Evolutionary conservation across 2,113 vertebrate species (phyloP).

Genomic region (Brevimyrus niger): DNA sequence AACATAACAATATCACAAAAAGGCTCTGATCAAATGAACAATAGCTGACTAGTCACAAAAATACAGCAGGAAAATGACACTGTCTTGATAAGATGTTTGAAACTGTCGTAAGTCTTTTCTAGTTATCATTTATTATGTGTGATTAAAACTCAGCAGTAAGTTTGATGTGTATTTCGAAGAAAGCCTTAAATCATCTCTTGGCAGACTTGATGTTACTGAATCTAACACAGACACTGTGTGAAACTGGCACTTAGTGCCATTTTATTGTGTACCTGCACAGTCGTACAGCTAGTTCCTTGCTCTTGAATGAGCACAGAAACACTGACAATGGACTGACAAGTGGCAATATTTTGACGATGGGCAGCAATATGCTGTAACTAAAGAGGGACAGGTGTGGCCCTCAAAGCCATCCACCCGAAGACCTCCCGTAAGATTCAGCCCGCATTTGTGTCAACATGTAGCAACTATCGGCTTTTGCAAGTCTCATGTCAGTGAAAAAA

Average conservation of each 20-base stretch:
- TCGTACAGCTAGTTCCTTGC: neutral
- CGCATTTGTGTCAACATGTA: neutral
- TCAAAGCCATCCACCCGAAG: neutral
- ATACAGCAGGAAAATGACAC: neutral
- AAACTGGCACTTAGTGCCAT: neutral
- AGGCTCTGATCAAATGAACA: neutral
- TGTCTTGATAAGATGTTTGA: neutral
- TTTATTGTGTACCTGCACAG: neutral
- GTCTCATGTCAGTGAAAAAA: slow-evolving; percentile 5
- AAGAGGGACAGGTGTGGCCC: neutral
- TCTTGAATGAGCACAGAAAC: neutral
- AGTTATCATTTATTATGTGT: neutral
- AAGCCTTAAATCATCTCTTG: neutral
- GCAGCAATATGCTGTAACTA: neutral
- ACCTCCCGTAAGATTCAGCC: slow-evolving; percentile 7
- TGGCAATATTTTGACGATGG: neutral
- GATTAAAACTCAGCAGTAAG: neutral
- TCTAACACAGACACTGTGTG: neutral
- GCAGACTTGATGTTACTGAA: neutral
- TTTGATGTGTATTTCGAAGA: neutral
- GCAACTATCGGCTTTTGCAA: neutral
- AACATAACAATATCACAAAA: neutral
- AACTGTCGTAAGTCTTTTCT: neutral
- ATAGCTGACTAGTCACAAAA: neutral
- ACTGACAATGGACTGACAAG: neutral